Evolutionary conservation across 2,888 invertebrate genomes (phyloP).

Genomic region (Gandaritis pyraliata): DNA sequence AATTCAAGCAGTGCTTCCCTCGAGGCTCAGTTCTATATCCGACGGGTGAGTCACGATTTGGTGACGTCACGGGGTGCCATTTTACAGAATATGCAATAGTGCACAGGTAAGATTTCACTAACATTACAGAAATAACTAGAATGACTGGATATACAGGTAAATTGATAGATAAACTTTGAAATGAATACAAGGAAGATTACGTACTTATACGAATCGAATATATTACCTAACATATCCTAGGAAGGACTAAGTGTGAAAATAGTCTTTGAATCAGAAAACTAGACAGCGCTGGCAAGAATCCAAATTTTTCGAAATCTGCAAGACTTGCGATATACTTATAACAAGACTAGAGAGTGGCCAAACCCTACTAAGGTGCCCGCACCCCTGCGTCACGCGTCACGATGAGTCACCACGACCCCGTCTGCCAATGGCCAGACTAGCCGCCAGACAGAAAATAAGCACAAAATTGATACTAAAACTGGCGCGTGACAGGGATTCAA

Average conservation of each 20-base stretch:
- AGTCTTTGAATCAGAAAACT: too few relatives aligned
- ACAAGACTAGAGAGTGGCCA: constrained; percentile 1
- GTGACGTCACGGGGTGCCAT: constrained; percentile 70
- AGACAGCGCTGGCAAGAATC: too few relatives aligned
- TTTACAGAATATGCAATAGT: constrained; percentile 10
- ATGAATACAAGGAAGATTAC: too few relatives aligned
- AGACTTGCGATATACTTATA: too few relatives aligned
- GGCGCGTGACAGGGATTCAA: constrained; percentile 32
- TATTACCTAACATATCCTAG: too few relatives aligned
- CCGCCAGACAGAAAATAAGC: constrained; percentile 58
- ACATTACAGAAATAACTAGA: background rate
- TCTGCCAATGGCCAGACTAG: constrained; percentile 51
- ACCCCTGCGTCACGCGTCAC: constrained; percentile 61
- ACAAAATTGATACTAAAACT: constrained; percentile 51
- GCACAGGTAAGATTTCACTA: background rate
- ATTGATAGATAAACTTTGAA: too few relatives aligned
- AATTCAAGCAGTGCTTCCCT: constrained; percentile 46
- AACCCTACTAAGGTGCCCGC: constrained; percentile 43
- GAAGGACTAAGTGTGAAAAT: too few relatives aligned
- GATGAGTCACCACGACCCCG: constrained; percentile 64
- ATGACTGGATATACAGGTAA: too few relatives aligned
- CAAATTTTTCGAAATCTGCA: too few relatives aligned
- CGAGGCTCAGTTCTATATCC: constrained; percentile 56
- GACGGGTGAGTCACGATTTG: constrained; percentile 62
- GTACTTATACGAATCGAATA: too few relatives aligned